These are phyloP conservation scores for Melieria picta DNA, from an alignment of 2,888 invertebrate genomes.

Conservation along the genomic window DNA sequence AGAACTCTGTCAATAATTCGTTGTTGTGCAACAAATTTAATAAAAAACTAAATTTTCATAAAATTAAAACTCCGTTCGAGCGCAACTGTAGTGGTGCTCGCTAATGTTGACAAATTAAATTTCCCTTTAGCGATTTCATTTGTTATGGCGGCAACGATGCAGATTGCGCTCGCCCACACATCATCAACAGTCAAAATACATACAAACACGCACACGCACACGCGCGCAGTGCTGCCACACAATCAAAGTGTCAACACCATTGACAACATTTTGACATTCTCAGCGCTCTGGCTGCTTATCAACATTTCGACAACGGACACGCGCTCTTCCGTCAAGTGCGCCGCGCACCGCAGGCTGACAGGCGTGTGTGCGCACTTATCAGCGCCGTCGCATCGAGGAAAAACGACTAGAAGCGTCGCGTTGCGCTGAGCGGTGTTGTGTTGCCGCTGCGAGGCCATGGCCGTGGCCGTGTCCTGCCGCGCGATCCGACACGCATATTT, in stretches of 20 bases:
- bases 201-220: no score
- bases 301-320: no score
- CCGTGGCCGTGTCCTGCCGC: neutral
- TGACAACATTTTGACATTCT: slow-evolving; percentile 23
- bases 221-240: slow-evolving; percentile 11
- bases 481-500: neutral
- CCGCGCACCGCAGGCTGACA: neutral
- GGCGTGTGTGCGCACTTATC: neutral
- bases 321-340: slow-evolving; percentile 16
- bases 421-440: no score
- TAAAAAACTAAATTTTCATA: no score
- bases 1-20: no score
- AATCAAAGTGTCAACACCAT: slow-evolving; percentile 30
- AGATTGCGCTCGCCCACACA: neutral
- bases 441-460: neutral
- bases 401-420: no score
- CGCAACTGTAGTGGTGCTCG: no score
- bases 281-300: neutral
- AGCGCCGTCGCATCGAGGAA: neutral
- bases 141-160: neutral
- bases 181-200: neutral
- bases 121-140: no score
- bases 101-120: no score
- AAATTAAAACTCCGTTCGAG: no score
- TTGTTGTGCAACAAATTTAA: no score